Conservation (phyloP, 2,888 invertebrate species). For the Stenchaetothrips biformis region DNA sequence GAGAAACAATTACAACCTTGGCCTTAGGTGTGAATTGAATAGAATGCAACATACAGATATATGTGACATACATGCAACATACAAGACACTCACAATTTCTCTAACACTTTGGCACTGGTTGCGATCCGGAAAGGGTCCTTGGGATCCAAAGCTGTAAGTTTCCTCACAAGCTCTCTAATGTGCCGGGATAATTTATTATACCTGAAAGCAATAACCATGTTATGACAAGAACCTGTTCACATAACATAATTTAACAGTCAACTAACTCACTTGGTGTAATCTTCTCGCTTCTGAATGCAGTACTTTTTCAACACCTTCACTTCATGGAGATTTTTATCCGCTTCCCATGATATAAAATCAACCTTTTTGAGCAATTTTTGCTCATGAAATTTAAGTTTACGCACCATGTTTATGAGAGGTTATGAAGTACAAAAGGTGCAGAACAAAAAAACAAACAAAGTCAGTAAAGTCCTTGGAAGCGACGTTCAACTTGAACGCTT, state of each 20-base stretch:
- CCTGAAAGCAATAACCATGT: slow-evolving; percentile 50
- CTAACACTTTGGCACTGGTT: slow-evolving; percentile 73
- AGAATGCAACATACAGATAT: too few relatives aligned
- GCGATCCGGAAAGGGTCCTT: slow-evolving; percentile 79
- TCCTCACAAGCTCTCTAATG: slow-evolving; percentile 76
- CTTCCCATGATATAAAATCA: slow-evolving; percentile 96
- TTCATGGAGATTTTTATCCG: slow-evolving; percentile 90
- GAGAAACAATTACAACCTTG: too few relatives aligned
- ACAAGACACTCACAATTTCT: slow-evolving; percentile 86
- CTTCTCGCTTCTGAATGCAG: slow-evolving; percentile 87
- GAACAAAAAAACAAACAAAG: too few relatives aligned
- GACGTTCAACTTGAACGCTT: too few relatives aligned
- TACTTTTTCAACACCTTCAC: slow-evolving; percentile 84
- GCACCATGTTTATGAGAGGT: slow-evolving; percentile 61
- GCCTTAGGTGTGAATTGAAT: too few relatives aligned
- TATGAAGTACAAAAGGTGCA: not conserved
- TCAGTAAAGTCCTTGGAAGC: too few relatives aligned
- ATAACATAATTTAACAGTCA: slow-evolving; percentile 24
- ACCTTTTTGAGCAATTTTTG: slow-evolving; percentile 96
- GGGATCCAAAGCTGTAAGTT: slow-evolving; percentile 82
- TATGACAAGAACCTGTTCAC: not conserved
- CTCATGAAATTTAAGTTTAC: slow-evolving; percentile 96
- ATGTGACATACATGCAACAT: too few relatives aligned
- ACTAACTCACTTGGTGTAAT: slow-evolving; percentile 84
- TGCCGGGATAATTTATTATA: slow-evolving; percentile 89